phyloP scores from a whole-genome alignment of 2,113 vertebrate genomes.

The Melanostigma gelatinosum region DNA sequence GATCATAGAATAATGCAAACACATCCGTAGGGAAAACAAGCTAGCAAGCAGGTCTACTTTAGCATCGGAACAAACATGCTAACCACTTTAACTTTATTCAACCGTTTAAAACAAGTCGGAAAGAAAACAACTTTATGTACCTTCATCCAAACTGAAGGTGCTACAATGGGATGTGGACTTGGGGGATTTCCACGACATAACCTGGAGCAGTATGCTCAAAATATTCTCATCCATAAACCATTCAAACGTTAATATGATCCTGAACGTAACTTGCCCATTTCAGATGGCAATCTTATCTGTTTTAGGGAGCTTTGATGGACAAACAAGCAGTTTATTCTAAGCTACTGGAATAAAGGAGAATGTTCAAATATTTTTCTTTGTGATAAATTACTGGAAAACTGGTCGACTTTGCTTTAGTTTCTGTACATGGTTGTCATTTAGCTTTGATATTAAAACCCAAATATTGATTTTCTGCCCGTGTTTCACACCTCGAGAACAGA shows the following conservation, averaged over 20 bases:
- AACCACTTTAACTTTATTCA: too few species aligned
- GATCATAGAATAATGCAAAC: neutral
- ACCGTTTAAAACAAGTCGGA: too few species aligned
- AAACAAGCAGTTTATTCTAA: too few species aligned
- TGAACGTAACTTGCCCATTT: too few species aligned
- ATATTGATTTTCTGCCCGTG: neutral
- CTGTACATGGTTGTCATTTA: neutral
- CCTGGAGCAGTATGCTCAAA: neutral
- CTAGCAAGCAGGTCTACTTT: too few species aligned
- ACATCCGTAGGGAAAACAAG: too few species aligned
- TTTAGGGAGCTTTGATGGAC: too few species aligned
- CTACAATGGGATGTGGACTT: neutral
- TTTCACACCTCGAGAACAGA: neutral
- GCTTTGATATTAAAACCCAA: constrained; percentile 2
- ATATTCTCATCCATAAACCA: neutral
- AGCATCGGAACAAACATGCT: too few species aligned
- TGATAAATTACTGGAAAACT: neutral
- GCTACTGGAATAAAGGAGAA: too few species aligned
- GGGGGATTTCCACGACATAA: neutral
- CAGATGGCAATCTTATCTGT: too few species aligned
- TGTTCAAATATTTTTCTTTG: too few species aligned
- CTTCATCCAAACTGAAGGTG: neutral
- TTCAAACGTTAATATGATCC: neutral
- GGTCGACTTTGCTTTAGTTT: neutral
- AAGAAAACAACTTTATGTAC: too few species aligned